Base-by-base conservation (phyloP, 2,113 vertebrate genomes). In the Todiramphus saurophagus region DNA sequence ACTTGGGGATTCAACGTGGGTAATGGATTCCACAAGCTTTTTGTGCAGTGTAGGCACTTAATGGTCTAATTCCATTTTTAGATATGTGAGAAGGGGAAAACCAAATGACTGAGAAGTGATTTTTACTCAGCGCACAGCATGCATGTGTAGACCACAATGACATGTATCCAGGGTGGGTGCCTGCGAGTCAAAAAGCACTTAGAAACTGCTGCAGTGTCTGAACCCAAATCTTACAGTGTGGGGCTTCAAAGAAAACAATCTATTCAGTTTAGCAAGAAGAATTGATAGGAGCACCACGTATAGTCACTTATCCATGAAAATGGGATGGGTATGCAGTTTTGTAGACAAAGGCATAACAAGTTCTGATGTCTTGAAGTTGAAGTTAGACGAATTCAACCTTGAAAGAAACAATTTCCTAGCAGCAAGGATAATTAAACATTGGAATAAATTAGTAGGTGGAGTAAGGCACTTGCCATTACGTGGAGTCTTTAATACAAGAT, bases 361-460 rank as follows among this genome's bases (percentile, higher is more conserved):
- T 90, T 87, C 87, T 73, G 67, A 83, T 76, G 70, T 72, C 89
- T 96, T 1, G 0, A 78, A 91, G 90, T 55, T 79, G 25, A 89
- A 94, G 86, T 88, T 69, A 62, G 78, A 80, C 55, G 88, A 96
- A 93, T 74, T 91, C 93, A 94, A 66, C 87, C 75, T 80, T 91
- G 87, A 94, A 96, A 93, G 78, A 91, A 90, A 75, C 92, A 80
- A 91, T 96, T 95, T 95, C 27, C 79, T 86, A 85, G 75, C 67
- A 96, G 85, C 59, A 95, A 96, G 90, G 79, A 46, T 95, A 96
- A 97, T 95, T 94, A 96, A 95, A 86, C 90, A 77, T 21, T 46
- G 84, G 69, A 96, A 91, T 95, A 90, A 90, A 93, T 90, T 83
- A 95, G 75, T 37, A 94, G 88, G 67, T 93, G 23, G 63, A 89